Percentiles rank a stretch among this genome's conserved stretches.
Conservation (phyloP, 2,888 invertebrate species). For the Tipula unca region DNA sequence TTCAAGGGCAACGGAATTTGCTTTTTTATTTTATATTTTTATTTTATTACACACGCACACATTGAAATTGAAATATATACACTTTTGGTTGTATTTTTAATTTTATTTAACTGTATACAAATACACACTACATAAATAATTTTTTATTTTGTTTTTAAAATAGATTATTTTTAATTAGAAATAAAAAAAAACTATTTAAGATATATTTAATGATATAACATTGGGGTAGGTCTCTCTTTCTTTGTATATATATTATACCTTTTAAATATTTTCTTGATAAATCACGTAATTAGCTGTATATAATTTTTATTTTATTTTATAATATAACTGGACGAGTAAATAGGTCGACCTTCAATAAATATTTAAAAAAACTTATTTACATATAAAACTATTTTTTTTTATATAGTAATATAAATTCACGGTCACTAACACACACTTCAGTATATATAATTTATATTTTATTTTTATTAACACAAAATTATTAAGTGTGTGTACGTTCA, state of each 20-base stretch:
- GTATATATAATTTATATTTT: background rate
- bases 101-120: background rate
- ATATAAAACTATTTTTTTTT: background rate
- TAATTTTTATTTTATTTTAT: background rate
- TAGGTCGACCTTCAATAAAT: slow-evolving; percentile 15
- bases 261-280: background rate
- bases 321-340: background rate
- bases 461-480: background rate
- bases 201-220: background rate
- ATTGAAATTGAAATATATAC: background rate
- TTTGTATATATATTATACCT: background rate
- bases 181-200: slow-evolving; percentile 1
- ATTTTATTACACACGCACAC: background rate
- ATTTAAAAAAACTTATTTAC: background rate
- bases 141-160: background rate
- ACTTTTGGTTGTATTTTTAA: background rate
- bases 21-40: background rate
- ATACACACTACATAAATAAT: background rate
- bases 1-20: slow-evolving; percentile 8
- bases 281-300: background rate
- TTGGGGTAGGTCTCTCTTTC: background rate
- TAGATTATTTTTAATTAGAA: background rate
- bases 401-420: background rate
- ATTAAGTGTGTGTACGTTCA: background rate
- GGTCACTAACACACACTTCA: background rate